A percentile compares a stretch with the other conserved stretches of the same genome.
phyloP scores from a whole-genome alignment of 2,113 vertebrate species.

The Lanius ludovicianus region DNA sequence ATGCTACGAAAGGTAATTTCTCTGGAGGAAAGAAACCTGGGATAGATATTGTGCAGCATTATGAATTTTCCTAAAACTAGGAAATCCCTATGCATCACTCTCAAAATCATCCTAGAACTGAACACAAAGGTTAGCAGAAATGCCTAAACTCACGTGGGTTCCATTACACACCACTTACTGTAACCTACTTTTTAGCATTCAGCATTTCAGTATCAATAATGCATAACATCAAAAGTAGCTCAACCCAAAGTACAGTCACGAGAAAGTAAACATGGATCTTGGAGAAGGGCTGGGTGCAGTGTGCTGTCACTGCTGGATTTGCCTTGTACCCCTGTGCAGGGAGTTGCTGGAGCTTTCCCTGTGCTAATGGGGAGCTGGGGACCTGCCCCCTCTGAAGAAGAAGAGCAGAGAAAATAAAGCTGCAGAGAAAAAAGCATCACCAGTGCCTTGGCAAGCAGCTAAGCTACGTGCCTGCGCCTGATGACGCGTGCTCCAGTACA shows the following conservation, averaged over 20 bases:
- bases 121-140: background rate
- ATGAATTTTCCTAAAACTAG: background rate
- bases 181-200: conserved; percentile 59
- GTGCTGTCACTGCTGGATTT: fast-evolving
- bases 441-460: background rate
- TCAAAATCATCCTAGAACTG: background rate
- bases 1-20: background rate
- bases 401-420: background rate
- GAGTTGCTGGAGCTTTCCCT: background rate
- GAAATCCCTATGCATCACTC: background rate
- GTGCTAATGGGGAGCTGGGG: background rate
- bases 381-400: fast-evolving
- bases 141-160: background rate
- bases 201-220: conserved; percentile 53
- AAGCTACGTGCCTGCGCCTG: background rate
- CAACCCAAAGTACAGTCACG: background rate
- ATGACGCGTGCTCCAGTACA: fast-evolving
- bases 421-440: background rate
- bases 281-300: background rate
- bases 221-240: background rate
- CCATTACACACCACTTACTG: conserved; percentile 31
- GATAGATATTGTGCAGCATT: background rate
- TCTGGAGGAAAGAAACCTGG: background rate
- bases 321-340: background rate
- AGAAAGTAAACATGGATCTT: background rate